A percentile compares a stretch with the other conserved stretches of the same genome.
Conservation (phyloP, 2,888 invertebrate species). For the Meiosimyza platycephala region DNA sequence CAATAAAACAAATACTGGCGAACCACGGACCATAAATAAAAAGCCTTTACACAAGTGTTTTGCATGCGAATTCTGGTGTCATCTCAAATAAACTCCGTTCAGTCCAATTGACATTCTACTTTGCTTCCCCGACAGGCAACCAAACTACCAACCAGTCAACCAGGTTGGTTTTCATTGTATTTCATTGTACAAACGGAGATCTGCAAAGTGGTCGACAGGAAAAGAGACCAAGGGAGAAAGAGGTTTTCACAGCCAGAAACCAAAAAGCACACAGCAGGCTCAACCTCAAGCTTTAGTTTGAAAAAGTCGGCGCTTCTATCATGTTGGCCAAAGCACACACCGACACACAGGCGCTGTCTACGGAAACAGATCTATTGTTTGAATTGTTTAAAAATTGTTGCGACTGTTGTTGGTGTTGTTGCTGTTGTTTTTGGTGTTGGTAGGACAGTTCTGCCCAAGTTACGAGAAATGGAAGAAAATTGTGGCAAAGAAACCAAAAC, state of each 20-base stretch:
- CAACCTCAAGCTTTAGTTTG: conserved; percentile 14
- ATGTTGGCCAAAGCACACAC: conserved; percentile 15
- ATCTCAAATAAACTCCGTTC: conserved; percentile 23
- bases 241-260: conserved; percentile 23
- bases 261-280: not conserved
- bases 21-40: conserved; percentile 28
- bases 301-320: conserved; percentile 31
- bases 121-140: not conserved
- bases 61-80: conserved; percentile 31
- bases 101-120: conserved; percentile 5
- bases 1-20: not conserved
- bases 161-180: conserved; percentile 14
- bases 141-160: conserved; percentile 1
- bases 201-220: conserved; percentile 17
- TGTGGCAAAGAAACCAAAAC: conserved; percentile 17
- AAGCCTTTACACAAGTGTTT: conserved; percentile 29
- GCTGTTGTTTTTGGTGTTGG: conserved; percentile 1
- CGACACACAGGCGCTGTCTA: not conserved
- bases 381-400: conserved; percentile 18
- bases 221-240: not conserved
- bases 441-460: conserved; percentile 2
- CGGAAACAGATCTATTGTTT: conserved; percentile 27
- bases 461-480: conserved; percentile 24
- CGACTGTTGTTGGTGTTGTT: not conserved
- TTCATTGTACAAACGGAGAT: conserved; percentile 16